phyloP scores from a whole-genome alignment of 2,113 vertebrate genomes.

The Empidonax traillii region DNA sequence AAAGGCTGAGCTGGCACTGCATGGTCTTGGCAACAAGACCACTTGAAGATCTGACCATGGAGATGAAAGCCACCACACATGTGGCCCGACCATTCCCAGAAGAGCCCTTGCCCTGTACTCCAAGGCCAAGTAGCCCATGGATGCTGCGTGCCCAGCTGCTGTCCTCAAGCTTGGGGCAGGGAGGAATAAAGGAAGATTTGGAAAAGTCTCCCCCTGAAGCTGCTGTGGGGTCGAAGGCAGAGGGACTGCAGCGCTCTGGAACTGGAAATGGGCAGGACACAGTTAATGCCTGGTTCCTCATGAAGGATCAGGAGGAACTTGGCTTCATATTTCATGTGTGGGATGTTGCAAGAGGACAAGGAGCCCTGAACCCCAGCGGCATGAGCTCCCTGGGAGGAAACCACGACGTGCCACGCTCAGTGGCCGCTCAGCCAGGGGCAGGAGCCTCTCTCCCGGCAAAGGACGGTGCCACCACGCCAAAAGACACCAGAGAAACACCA shows the following conservation, averaged over 20 bases:
- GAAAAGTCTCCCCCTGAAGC: not conserved
- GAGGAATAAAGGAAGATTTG: not conserved
- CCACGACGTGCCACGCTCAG: not conserved
- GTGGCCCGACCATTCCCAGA: accelerated
- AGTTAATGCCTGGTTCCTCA: conserved; percentile 6
- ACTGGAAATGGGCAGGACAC: conserved; percentile 6
- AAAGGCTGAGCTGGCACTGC: not conserved
- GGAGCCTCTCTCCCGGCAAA: not conserved
- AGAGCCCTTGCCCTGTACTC: not conserved
- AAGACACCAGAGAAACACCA: not conserved
- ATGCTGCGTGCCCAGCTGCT: not conserved
- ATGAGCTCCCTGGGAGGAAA: not conserved
- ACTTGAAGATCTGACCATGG: not conserved
- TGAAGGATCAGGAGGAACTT: conserved; percentile 48
- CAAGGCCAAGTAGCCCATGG: not conserved
- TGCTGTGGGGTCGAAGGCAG: not conserved
- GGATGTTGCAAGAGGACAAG: conserved; percentile 46
- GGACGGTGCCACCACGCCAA: not conserved
- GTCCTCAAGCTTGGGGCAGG: not conserved
- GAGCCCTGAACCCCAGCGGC: conserved; percentile 21
- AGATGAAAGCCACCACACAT: accelerated
- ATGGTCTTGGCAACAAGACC: not conserved
- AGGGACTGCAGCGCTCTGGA: not conserved
- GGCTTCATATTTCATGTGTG: conserved; percentile 39
- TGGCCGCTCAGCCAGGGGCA: not conserved